A percentile compares a stretch with the other conserved stretches of the same genome.
These are phyloP conservation scores for Oreohelix idahoensis DNA, from an alignment of 1,140 invertebrate genomes.

Conservation along the genomic window DNA sequence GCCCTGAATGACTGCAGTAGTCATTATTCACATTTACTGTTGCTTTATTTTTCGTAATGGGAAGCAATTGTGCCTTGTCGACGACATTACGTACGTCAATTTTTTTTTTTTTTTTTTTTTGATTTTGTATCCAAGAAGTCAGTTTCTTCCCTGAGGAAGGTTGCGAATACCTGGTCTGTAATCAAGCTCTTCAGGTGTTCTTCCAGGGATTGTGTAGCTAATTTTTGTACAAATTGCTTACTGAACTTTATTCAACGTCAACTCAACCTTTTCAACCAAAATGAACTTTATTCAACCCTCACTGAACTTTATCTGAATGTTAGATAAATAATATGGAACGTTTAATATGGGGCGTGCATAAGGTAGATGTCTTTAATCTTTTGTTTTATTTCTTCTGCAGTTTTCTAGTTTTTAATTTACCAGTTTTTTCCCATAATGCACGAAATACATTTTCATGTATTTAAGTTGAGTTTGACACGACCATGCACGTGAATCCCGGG, in stretches of 20 bases:
- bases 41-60: neutral
- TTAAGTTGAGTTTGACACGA: no score
- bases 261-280: neutral
- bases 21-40: neutral
- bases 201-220: neutral
- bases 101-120: neutral
- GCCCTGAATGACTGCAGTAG: neutral
- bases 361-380: neutral
- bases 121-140: no score
- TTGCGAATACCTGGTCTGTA: neutral
- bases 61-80: neutral
- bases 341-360: neutral
- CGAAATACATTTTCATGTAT: no score
- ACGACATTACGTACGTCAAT: neutral
- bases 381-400: neutral
- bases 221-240: neutral
- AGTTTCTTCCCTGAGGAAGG: neutral
- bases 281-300: neutral
- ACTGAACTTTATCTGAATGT: neutral
- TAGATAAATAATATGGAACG: neutral
- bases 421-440: no score
- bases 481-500: no score
- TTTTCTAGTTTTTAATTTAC: neutral
- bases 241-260: neutral
- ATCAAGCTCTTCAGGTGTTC: neutral